Conservation (phyloP, 2,113 vertebrate species). For the Fregata magnificens region DNA sequence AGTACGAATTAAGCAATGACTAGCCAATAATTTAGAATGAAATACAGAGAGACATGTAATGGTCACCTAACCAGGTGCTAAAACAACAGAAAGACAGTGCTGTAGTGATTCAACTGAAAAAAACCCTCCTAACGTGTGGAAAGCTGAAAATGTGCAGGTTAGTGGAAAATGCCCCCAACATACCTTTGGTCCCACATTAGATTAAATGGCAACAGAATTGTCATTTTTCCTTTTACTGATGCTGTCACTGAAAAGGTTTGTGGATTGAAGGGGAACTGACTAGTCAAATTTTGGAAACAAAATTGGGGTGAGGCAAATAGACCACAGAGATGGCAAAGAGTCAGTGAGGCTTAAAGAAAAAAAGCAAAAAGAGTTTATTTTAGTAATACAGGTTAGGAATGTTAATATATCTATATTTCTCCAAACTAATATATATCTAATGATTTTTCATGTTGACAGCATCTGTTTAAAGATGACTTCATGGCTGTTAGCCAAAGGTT, state of each 20-base stretch:
- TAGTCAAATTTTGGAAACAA: neutral
- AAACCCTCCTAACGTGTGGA: accelerated
- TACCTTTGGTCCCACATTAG: neutral
- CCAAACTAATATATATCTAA: neutral
- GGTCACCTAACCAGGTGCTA: neutral
- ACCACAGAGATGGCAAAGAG: neutral
- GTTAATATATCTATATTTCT: neutral
- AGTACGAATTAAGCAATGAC: neutral
- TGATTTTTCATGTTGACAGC: neutral
- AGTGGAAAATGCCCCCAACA: neutral
- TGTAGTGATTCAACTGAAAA: neutral
- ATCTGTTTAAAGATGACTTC: neutral
- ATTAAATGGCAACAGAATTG: neutral
- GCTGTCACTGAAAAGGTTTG: neutral
- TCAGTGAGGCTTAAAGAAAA: neutral
- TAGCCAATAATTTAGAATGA: neutral
- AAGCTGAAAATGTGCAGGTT: neutral
- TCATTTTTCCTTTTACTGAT: neutral
- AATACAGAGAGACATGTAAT: neutral
- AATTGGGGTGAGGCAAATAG: neutral
- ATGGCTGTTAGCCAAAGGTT: neutral
- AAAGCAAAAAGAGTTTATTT: neutral
- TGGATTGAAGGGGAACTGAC: neutral
- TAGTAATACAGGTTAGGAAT: neutral
- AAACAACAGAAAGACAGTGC: neutral